A percentile compares a stretch with the other conserved stretches of the same genome.
Conservation (phyloP, 2,797 vertebrate species). For the Channallabes apus region DNA sequence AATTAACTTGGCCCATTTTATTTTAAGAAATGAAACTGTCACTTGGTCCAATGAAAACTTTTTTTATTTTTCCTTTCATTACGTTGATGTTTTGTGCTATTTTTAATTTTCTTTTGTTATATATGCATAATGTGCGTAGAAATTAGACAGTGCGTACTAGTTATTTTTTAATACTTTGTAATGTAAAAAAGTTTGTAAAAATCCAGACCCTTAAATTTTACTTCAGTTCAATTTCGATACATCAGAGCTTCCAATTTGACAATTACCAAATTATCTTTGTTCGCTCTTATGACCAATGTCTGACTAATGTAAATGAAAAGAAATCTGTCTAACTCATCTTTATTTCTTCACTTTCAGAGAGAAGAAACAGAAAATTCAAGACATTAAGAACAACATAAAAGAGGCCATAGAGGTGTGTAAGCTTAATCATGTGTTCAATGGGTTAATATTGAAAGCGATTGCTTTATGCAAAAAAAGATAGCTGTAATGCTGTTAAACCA, state of each 20-base stretch:
- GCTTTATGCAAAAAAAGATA: not conserved
- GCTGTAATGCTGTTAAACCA: not conserved
- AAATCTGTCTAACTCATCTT: not conserved
- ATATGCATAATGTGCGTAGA: not conserved
- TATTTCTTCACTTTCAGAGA: slow-evolving; percentile 79
- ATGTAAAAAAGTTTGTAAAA: not conserved
- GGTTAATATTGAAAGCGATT: not conserved
- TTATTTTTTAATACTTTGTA: not conserved
- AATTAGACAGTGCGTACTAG: not conserved
- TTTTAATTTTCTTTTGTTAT: not conserved
- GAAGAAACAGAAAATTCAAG: slow-evolving; percentile 96
- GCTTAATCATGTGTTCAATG: not conserved
- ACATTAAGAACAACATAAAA: slow-evolving; percentile 99
- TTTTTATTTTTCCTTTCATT: not conserved
- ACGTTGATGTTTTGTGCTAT: not conserved
- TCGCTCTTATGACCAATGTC: too few relatives aligned
- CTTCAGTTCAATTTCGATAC: not conserved
- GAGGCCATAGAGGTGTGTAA: slow-evolving; percentile 93
- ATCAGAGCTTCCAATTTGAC: too few relatives aligned
- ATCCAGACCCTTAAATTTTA: not conserved
- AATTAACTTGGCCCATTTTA: too few relatives aligned
- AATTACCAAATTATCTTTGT: not conserved
- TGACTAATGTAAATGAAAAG: not conserved
- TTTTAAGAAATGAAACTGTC: not conserved
- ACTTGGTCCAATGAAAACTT: not conserved